A percentile compares a stretch with the other conserved stretches of the same genome.
Evolutionary conservation across 1,140 invertebrate genomes (phyloP).

Genomic region (Chionoecetes opilio): DNA sequence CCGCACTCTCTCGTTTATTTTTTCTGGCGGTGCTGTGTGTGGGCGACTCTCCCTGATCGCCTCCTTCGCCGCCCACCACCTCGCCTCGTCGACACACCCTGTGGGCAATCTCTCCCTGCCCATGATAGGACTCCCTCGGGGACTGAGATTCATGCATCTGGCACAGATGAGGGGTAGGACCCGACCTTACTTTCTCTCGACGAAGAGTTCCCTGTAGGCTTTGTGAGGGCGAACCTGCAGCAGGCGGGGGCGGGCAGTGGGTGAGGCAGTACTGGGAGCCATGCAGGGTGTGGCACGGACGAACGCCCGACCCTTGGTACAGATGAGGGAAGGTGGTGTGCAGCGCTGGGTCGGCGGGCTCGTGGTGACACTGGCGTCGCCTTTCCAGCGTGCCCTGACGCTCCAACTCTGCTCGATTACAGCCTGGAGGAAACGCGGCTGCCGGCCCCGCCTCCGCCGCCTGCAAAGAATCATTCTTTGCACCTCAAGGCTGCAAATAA

Average conservation of each 20-base stretch:
- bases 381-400: background rate
- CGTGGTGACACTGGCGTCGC: slow-evolving; percentile 40
- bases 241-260: background rate
- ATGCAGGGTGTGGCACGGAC: slow-evolving; percentile 31
- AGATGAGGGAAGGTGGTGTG: slow-evolving; percentile 46
- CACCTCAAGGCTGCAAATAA: background rate
- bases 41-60: background rate
- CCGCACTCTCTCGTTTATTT: slow-evolving; percentile 47
- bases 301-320: background rate
- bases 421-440: background rate
- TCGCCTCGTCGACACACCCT: slow-evolving; percentile 23
- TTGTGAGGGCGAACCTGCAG: background rate
- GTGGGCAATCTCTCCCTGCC: background rate
- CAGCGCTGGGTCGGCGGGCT: background rate
- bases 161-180: slow-evolving; percentile 12
- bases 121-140: background rate
- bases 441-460: background rate
- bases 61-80: background rate
- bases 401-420: background rate
- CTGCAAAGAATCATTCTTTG: background rate
- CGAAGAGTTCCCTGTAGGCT: slow-evolving; percentile 52
- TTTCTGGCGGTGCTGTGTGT: slow-evolving; percentile 29
- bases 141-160: background rate
- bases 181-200: background rate
- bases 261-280: slow-evolving; percentile 55